Conservation (phyloP, 2,797 vertebrate species). For the Iguana delicatissima region DNA sequence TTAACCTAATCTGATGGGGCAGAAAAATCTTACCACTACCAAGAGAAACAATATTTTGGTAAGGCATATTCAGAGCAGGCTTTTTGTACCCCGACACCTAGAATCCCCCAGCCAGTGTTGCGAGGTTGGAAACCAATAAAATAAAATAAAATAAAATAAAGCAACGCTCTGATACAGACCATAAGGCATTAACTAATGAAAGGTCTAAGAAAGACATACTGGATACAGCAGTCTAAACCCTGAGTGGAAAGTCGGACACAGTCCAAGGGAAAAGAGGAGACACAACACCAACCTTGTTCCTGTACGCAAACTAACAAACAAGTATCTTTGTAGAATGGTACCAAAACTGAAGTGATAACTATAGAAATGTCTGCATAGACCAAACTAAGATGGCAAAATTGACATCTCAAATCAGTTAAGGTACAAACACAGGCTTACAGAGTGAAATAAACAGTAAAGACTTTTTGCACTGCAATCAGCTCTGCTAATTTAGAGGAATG, state of each 20-base stretch:
- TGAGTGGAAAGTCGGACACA: background rate
- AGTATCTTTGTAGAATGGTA: too few relatives aligned
- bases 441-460: background rate
- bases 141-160: too few relatives aligned
- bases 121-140: too few relatives aligned
- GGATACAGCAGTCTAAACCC: background rate
- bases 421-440: background rate
- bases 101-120: too few relatives aligned
- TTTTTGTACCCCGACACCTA: too few relatives aligned
- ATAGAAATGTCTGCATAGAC: background rate
- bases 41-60: background rate
- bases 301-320: background rate
- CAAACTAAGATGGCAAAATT: background rate
- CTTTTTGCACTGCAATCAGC: background rate
- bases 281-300: background rate
- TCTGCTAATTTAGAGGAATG: background rate
- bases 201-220: background rate
- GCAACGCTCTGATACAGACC: too few relatives aligned
- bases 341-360: background rate
- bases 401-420: background rate
- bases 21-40: background rate
- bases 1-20: slow-evolving; percentile 1
- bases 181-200: background rate
- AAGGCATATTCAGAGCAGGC: background rate
- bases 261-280: background rate